A percentile compares a stretch with the other conserved stretches of the same genome.
These are phyloP conservation scores for Microctenopoma lineatum DNA, from an alignment of 2,797 vertebrate genomes.

Conservation along the genomic window DNA sequence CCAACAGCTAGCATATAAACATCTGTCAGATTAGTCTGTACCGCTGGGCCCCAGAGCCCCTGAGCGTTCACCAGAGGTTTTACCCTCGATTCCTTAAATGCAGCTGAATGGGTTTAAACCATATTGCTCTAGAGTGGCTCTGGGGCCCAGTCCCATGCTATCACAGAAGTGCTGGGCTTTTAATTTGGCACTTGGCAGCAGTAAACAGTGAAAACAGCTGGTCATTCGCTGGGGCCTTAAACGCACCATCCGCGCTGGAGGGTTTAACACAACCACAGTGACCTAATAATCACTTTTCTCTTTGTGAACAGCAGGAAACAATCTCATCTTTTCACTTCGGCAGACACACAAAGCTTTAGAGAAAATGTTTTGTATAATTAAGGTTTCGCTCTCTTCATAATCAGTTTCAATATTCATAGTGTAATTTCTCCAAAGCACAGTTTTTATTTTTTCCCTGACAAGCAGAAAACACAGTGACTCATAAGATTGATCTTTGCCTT, in stretches of 20 bases:
- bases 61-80: conserved; percentile 8
- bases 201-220: conserved; percentile 36
- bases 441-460: conserved; percentile 12
- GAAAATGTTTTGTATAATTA: neutral
- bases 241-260: conserved; percentile 4
- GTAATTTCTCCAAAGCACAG: conserved; percentile 36
- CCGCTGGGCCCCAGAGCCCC: neutral
- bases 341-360: neutral
- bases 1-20: conserved; percentile 32
- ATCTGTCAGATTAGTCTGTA: conserved; percentile 30
- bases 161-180: conserved; percentile 27
- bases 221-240: conserved; percentile 22
- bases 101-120: conserved; percentile 27
- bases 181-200: conserved; percentile 15
- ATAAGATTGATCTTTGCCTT: conserved; percentile 30
- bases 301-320: neutral
- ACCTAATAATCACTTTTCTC: conserved; percentile 5
- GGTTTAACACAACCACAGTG: conserved; percentile 2
- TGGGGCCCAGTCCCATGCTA: neutral
- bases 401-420: neutral
- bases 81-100: conserved; percentile 34
- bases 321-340: neutral
- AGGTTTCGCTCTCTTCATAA: neutral
- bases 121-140: conserved; percentile 29
- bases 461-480: conserved; percentile 43